Evolutionary conservation across 2,797 vertebrate species (phyloP).

Genomic region (Hoplostethus atlanticus): DNA sequence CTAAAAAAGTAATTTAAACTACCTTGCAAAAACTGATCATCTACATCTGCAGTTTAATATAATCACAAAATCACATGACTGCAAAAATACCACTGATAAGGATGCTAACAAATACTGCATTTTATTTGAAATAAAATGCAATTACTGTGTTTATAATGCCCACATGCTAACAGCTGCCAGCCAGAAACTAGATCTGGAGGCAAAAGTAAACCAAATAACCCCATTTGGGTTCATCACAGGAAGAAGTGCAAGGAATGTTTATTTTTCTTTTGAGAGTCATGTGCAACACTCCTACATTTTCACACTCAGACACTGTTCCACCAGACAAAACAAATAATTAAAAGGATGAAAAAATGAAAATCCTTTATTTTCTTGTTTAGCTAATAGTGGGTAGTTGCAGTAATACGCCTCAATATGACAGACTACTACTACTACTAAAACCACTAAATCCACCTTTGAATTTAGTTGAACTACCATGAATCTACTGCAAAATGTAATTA

Average conservation of each 20-base stretch:
- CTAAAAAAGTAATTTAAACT: not conserved
- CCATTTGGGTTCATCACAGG: not conserved
- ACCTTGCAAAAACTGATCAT: not conserved
- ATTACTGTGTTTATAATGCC: not conserved
- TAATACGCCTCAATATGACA: no score
- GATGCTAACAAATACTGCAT: not conserved
- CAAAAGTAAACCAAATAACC: not conserved
- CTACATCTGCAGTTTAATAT: not conserved
- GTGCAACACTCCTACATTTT: slow-evolving; percentile 10
- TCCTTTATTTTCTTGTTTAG: slow-evolving; percentile 10
- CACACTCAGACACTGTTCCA: not conserved
- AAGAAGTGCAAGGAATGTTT: not conserved
- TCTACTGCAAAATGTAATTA: no score
- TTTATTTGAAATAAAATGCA: not conserved
- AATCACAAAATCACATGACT: not conserved
- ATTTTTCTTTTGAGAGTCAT: no score
- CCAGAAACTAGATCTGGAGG: not conserved
- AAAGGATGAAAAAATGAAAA: slow-evolving; percentile 6
- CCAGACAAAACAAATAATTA: no score
- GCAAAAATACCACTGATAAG: slow-evolving; percentile 1
- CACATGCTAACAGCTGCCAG: slow-evolving; percentile 3
- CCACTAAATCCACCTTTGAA: no score
- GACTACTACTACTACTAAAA: no score
- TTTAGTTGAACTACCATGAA: no score
- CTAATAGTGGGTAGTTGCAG: no score